These are phyloP conservation scores for Rhaphigaster nebulosa DNA, from an alignment of 2,888 invertebrate species.

Conservation along the genomic window DNA sequence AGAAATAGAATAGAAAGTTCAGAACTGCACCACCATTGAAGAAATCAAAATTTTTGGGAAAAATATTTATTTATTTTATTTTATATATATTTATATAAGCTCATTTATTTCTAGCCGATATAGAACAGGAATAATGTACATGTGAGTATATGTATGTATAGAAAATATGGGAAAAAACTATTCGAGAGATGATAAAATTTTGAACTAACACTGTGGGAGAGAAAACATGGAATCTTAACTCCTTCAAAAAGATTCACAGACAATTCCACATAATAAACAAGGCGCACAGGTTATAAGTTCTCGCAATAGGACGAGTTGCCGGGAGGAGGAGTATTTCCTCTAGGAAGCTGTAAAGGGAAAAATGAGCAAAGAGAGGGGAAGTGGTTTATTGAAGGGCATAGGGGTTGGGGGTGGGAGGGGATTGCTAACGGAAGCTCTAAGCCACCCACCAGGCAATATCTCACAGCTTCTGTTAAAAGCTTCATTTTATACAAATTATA, in stretches of 20 bases:
- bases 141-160: too few species aligned
- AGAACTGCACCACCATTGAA: too few species aligned
- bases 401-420: neutral
- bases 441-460: constrained; percentile 25
- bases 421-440: constrained; percentile 33
- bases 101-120: too few species aligned
- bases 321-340: neutral
- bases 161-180: too few species aligned
- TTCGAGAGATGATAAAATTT: too few species aligned
- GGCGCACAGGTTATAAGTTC: neutral
- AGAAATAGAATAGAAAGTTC: too few species aligned
- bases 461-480: constrained; percentile 17
- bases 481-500: constrained; percentile 45
- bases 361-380: constrained; percentile 22
- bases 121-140: too few species aligned
- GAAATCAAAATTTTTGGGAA: too few species aligned
- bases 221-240: too few species aligned
- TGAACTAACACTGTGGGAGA: too few species aligned
- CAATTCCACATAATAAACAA: neutral
- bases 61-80: too few species aligned
- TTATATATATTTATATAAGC: too few species aligned
- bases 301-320: neutral
- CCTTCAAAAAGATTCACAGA: neutral
- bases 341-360: constrained; percentile 17
- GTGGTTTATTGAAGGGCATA: constrained; percentile 37